Evolutionary conservation across 2,797 vertebrate species (phyloP), one percentile per base, ranked within the genome.

Genomic region (Tiaroga cobitis): DNA sequence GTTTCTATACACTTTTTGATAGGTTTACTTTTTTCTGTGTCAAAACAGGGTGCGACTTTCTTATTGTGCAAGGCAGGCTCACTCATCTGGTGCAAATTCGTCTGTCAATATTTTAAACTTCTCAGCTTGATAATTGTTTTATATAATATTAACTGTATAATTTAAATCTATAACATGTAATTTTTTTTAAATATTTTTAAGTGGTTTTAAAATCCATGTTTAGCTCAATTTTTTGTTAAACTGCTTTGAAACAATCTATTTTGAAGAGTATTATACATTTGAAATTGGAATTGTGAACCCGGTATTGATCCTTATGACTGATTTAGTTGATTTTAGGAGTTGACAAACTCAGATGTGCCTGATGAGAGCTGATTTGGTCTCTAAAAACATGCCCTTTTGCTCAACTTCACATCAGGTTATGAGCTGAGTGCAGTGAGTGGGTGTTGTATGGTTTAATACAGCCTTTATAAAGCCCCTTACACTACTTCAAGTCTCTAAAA

Each of bases 401-500:
- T 86, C 21, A 59, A 59, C 80, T 76, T 80, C 0, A 54, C 63
- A 46, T 18, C 3, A 37, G 39, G 63, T 78, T 81, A 72, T 83
- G 13, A 56, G 69, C 5, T 69, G 8, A 18, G 2, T 43, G 69
- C 26, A 29, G 37, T 41, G 41, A 68, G 41, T 16, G 21, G 15
- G 37, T 65, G 32, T 24, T 74, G 34, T 63, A n/a, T 34, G 26
- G n/a, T 37, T 76, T 34, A 43, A 80, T 39, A 82, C 41, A 21
- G 70, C 61, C 39, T 51, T 59, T n/a, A 85, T 10, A 85, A 82
- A 39, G 34, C n/a, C 37, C 24, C 21, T 39, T 54, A 67, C 43
- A 24, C 80, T 54, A 49, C 74, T 81, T 74, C 11, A 37, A 24
- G 56, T 77, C 49, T 68, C n/a, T 78, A 87, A 88, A 85, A 79